These are phyloP conservation scores for Aphaenogaster ashmeadi DNA, from an alignment of 1,140 invertebrate species.

Conservation along the genomic window DNA sequence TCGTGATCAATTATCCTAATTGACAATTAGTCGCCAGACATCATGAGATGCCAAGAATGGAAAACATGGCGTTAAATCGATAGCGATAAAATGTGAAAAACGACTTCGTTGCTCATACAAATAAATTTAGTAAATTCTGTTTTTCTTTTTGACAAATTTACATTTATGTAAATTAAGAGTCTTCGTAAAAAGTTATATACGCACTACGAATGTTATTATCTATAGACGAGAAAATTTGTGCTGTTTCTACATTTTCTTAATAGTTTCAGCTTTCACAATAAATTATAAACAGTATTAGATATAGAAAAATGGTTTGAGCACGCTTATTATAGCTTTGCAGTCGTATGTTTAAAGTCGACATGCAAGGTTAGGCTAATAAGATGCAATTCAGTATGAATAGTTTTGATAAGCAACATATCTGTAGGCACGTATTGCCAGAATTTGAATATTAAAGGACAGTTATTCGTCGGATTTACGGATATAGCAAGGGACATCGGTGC, in stretches of 20 bases:
- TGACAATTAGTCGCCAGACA: conserved; percentile 49
- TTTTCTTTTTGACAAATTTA: neutral
- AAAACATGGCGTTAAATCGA: conserved; percentile 27
- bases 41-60: conserved; percentile 16
- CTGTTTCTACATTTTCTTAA: neutral
- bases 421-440: conserved; percentile 13
- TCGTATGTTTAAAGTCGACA: neutral
- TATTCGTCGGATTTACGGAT: conserved; percentile 41
- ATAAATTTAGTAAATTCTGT: conserved; percentile 2
- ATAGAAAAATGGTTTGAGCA: neutral
- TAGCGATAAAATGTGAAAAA: neutral
- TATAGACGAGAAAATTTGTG: neutral
- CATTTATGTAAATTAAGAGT: conserved; percentile 12
- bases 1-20: conserved; percentile 64
- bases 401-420: conserved; percentile 21
- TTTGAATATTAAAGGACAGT: conserved; percentile 22
- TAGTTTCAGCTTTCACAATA: neutral
- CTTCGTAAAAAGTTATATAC: neutral
- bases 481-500: conserved; percentile 6
- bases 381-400: conserved; percentile 18
- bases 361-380: neutral
- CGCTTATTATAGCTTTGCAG: neutral
- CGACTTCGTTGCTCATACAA: neutral
- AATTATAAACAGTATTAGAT: conserved; percentile 5
- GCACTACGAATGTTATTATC: neutral